Base-by-base conservation (phyloP, 2,888 invertebrate species). In the Mimas tiliae region DNA sequence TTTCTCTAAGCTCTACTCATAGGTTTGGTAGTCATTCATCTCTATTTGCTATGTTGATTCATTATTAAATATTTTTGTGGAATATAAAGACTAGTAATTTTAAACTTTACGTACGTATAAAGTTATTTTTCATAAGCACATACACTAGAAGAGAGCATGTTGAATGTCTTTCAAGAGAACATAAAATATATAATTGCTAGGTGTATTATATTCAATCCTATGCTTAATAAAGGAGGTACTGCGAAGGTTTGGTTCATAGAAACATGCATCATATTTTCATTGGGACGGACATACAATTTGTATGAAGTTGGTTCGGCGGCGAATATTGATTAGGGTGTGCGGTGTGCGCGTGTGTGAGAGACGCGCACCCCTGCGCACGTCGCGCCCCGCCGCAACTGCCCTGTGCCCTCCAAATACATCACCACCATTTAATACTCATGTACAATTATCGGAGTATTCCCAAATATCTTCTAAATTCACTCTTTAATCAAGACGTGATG, bases 261-360 rank as follows among this genome's bases (percentile, higher is more conserved):
- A 55, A 38, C 11, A 16, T 42, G 58, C 58, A 58, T n/a, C 19
- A 42, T 58, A 75, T 76, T 80, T 82, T 77, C 80, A 85, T 85
- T 86, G 80, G 78, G 72, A 50, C 76, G 77, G 73, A 75, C 77
- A 84, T 85, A 81, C 83, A 86, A 83, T 80, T 88, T 86, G 83
- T 85, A 88, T 79, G 81, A 81, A 81, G 78, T 79, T 76, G 78
- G 81, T 83, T 86, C 78, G 83, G 83, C 81, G 80, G 82, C 83
- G 86, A 88, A 87, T 92, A 92, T 92, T 89, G 93, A 92, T 92
- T 85, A 85, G 81, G 88, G 91, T 88, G 83, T 72, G 84, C 67
- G 67, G 74, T 79, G 85, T 81, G 85, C 81, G 79, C 80, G 84
- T 85, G 86, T 84, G 85, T 63, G 63, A 66, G 70, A 50, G 70